Conservation (phyloP, 2,113 vertebrate genomes). For the Panthera tigris region DNA sequence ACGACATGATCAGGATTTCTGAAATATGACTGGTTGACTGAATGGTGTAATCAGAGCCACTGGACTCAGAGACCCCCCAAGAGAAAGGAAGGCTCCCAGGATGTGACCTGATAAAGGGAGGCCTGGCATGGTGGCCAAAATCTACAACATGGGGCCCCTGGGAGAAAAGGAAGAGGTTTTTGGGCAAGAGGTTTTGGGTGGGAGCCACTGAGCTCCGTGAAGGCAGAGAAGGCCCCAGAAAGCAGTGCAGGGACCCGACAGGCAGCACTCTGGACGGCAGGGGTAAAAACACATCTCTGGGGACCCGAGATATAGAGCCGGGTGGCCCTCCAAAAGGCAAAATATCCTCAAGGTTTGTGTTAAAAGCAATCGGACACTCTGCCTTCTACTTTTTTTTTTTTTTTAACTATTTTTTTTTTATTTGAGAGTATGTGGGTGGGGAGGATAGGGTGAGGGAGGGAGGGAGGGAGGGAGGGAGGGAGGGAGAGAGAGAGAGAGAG, state of each 20-base stretch:
- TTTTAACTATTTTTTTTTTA: too few species aligned
- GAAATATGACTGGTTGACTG: background rate
- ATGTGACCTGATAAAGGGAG: background rate
- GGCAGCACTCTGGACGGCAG: background rate
- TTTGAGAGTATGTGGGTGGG: too few species aligned
- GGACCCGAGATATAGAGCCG: background rate
- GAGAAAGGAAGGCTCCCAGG: background rate
- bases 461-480: too few species aligned
- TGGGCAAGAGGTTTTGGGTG: background rate
- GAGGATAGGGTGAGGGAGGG: too few species aligned
- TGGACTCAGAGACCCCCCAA: background rate
- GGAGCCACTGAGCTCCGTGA: background rate
- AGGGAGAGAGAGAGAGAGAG: too few species aligned
- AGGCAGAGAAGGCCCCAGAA: background rate
- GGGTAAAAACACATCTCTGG: background rate
- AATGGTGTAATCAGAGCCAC: background rate
- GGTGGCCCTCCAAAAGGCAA: background rate
- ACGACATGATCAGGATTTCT: background rate
- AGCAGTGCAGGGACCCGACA: background rate
- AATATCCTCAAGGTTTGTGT: background rate
- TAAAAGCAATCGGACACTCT: background rate
- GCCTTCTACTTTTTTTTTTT: background rate
- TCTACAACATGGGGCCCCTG: background rate
- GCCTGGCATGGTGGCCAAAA: background rate
- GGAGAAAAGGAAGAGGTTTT: background rate